phyloP scores from a whole-genome alignment of 1,140 invertebrate species.

The Homarus americanus region DNA sequence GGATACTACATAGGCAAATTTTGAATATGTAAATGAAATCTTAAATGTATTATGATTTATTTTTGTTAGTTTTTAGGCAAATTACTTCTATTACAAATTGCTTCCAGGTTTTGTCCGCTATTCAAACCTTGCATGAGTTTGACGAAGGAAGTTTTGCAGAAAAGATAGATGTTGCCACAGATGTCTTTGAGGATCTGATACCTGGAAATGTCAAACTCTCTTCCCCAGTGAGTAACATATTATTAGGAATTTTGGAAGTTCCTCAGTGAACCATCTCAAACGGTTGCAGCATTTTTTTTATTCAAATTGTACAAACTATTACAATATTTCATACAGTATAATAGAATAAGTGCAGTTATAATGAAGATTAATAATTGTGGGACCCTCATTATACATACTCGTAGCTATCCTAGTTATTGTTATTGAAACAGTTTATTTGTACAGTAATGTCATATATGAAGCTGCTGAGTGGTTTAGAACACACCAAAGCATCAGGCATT shows the following conservation, averaged over 20 bases:
- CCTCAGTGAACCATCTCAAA: too few species aligned
- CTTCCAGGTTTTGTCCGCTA: slow-evolving; percentile 24
- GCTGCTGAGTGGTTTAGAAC: too few species aligned
- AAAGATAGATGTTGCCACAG: slow-evolving; percentile 59
- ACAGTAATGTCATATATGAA: too few species aligned
- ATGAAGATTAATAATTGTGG: too few species aligned
- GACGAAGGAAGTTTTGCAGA: slow-evolving; percentile 46
- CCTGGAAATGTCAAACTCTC: slow-evolving; percentile 49
- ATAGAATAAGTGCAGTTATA: too few species aligned
- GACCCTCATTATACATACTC: too few species aligned
- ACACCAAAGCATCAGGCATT: too few species aligned
- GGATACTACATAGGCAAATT: neutral
- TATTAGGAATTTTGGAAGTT: neutral
- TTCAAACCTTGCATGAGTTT: slow-evolving; percentile 61
- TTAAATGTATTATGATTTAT: neutral
- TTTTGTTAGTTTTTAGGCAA: neutral
- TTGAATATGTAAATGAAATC: neutral
- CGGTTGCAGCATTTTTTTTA: too few species aligned
- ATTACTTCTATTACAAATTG: neutral
- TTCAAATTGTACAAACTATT: too few species aligned
- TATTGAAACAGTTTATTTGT: too few species aligned
- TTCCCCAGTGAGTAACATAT: slow-evolving; percentile 35
- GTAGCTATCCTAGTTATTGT: too few species aligned
- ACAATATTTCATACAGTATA: too few species aligned
- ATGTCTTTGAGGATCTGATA: slow-evolving; percentile 52